phyloP scores from a whole-genome alignment of 2,797 vertebrate genomes.

The Euphonia xanthogaster region DNA sequence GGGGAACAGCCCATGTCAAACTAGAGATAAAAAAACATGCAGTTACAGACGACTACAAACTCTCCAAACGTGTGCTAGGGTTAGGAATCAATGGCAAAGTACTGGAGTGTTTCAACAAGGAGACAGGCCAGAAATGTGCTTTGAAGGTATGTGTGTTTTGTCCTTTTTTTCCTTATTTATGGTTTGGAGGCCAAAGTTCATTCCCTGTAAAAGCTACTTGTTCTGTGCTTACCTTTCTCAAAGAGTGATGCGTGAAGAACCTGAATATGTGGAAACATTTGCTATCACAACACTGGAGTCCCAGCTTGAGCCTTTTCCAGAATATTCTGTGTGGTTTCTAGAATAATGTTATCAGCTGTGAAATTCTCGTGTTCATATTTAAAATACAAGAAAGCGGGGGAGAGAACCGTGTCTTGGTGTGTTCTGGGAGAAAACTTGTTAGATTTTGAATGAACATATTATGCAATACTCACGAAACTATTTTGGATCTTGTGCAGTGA shows the following conservation, averaged over 20 bases:
- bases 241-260: background rate
- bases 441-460: conserved; percentile 19
- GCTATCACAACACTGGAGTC: background rate
- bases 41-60: conserved; percentile 94
- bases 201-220: background rate
- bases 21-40: conserved; percentile 91
- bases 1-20: conserved; percentile 67
- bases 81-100: conserved; percentile 98
- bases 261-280: background rate
- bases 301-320: background rate
- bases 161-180: background rate
- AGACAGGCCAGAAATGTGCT: conserved; percentile 91
- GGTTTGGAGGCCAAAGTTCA: background rate
- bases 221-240: background rate
- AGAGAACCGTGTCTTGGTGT: background rate
- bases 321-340: background rate
- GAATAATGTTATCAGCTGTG: background rate
- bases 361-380: background rate
- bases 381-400: background rate
- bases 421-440: background rate
- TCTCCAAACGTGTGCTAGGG: conserved; percentile 92
- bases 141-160: conserved; percentile 84
- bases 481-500: background rate
- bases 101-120: conserved; percentile 90
- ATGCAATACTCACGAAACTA: background rate